Evolutionary conservation across 2,888 invertebrate species (phyloP).

Genomic region (Dolichomitus sp.): DNA sequence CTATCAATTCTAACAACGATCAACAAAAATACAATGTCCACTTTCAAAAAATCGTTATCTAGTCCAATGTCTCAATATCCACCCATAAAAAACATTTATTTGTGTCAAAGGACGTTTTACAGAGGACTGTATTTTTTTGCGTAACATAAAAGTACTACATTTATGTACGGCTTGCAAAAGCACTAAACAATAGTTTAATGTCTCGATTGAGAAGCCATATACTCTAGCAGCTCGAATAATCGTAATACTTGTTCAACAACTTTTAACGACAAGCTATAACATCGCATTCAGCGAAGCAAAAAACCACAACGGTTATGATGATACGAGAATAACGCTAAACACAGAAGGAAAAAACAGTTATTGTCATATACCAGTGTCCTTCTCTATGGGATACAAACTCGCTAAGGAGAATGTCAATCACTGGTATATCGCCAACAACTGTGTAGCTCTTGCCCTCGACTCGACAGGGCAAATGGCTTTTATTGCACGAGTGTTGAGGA

Average conservation of each 20-base stretch:
- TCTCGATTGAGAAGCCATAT: not conserved
- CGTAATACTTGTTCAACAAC: constrained; percentile 1
- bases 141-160: not conserved
- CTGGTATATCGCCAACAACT: constrained; percentile 7
- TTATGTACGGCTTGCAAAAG: not conserved
- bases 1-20: not conserved
- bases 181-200: not conserved
- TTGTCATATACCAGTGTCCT: not conserved
- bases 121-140: not conserved
- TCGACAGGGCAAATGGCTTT: constrained; percentile 17
- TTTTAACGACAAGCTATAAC: not conserved
- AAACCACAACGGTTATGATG: not conserved
- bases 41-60: not conserved
- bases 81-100: not conserved
- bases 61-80: not conserved
- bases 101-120: not conserved
- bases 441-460: not conserved
- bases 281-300: not conserved
- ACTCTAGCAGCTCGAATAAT: not conserved
- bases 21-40: not conserved
- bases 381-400: not conserved
- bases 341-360: not conserved
- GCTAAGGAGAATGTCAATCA: constrained; percentile 2
- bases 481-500: constrained; percentile 11
- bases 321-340: not conserved